phyloP scores from a whole-genome alignment of 2,113 vertebrate species.

The Pelusios castaneus region DNA sequence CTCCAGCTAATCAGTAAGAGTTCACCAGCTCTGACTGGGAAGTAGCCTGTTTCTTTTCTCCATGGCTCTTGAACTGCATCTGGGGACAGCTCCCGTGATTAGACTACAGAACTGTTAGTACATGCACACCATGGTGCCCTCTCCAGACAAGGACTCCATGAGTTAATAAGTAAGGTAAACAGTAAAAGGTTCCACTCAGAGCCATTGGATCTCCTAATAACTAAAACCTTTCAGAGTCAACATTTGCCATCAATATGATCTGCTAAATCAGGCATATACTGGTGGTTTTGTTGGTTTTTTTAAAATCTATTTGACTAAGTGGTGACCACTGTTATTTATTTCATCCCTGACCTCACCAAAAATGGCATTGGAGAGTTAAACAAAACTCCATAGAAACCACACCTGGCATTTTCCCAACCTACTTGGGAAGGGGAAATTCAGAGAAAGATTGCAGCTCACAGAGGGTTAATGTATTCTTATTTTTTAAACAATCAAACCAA shows the following conservation, averaged over 20 bases:
- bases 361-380: not conserved
- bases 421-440: not conserved
- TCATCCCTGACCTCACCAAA: not conserved
- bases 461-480: not conserved
- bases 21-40: rapidly evolving
- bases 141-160: not conserved
- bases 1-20: not conserved
- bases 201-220: not conserved
- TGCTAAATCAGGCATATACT: not conserved
- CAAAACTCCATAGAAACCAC: not conserved
- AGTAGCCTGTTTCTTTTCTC: rapidly evolving
- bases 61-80: rapidly evolving
- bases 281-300: too few species aligned
- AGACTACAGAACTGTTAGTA: not conserved
- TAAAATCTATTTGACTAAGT: not conserved
- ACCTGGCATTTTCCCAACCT: not conserved
- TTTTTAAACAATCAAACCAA: too few species aligned
- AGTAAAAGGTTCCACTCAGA: not conserved
- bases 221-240: not conserved
- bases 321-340: not conserved
- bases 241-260: not conserved
- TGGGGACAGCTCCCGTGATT: not conserved
- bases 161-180: not conserved
- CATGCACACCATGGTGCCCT: not conserved
- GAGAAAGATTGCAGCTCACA: not conserved